phyloP scores from a whole-genome alignment of 2,113 vertebrate genomes.

The Nibea coibor region DNA sequence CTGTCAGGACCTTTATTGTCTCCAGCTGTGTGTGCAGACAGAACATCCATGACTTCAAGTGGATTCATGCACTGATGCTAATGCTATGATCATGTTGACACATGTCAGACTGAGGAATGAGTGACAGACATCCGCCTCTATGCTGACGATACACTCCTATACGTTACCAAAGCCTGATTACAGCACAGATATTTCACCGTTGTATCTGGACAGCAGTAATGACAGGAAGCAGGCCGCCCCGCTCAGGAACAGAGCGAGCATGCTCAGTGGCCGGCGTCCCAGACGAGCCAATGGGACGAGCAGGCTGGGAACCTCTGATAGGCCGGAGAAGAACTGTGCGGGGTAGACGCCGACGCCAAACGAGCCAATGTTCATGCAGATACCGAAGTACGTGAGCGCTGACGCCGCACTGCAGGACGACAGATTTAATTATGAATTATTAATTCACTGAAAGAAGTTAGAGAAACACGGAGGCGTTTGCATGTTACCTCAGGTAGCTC shows the following conservation, averaged over 20 bases:
- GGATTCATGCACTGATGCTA: not conserved
- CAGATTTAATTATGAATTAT: no score
- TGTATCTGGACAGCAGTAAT: constrained; percentile 72
- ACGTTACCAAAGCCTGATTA: not conserved
- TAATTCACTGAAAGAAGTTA: no score
- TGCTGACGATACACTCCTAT: not conserved
- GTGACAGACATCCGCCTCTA: not conserved
- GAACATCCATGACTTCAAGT: not conserved
- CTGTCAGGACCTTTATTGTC: not conserved
- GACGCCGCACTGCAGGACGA: constrained; percentile 49
- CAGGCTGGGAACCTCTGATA: constrained; percentile 79
- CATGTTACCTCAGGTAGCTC: constrained; percentile 79
- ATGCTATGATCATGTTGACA: not conserved
- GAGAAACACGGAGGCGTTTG: no score
- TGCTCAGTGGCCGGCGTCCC: constrained; percentile 76
- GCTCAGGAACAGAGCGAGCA: constrained; percentile 78
- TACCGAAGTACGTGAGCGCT: constrained; percentile 81
- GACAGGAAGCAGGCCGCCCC: constrained; percentile 77
- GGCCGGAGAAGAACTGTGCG: constrained; percentile 85
- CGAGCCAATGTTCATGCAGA: constrained; percentile 82
- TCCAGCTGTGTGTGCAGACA: not conserved
- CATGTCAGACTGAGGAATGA: no score
- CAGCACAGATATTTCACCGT: constrained; percentile 49
- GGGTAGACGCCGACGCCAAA: constrained; percentile 80
- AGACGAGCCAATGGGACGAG: constrained; percentile 75